Evolutionary conservation across 2,888 invertebrate species (phyloP), one percentile per base, ranked within the genome.

Genomic region (Biston betularia): DNA sequence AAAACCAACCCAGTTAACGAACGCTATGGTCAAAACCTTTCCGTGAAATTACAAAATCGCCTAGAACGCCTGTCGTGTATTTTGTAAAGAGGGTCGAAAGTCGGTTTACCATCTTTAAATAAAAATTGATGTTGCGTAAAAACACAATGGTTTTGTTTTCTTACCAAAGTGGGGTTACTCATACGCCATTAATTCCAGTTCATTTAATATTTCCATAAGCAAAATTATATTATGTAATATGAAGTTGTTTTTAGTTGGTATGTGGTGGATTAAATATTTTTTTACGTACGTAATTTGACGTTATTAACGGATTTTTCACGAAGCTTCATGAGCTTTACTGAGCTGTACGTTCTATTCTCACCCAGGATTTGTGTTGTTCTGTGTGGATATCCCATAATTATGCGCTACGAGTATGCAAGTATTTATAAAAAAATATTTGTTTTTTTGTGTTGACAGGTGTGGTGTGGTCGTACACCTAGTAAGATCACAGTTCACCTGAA

Each of bases 111-210:
- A 38, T 57, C 24, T 57, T 54, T 48, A 40, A 10, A 46, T 49
- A 40, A 63, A 56, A 44, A 52, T 35, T 59, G 10, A 53, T 63
- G 44, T 46, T 8, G 10, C 62, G 64, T 14, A 46, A 42, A 53
- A 53, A 46, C 45, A 48, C 45, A 50, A 61, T 50, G 55, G 45
- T 24, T 52, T 52, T 45, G 50, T 59, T 53, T 60, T 68, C 46
- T 59, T 56, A 49, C 50, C 8, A n/a, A 50, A 56, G 34, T 56
- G 49, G 50, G 44, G 42, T 48, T 49, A 44, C 14, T 34, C 35
- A 14, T 45, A 45, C 35, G 57, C 38, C 10, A 48, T 62, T 14
- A 56, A 46, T 63, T 44, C 33, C 50, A 50, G 44, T 56, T 33
- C 63, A 50, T 63, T 56, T 48, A n/a, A 7, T 40, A 24, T 6